Conservation (phyloP, 2,888 invertebrate species). For the Erebia aethiops region DNA sequence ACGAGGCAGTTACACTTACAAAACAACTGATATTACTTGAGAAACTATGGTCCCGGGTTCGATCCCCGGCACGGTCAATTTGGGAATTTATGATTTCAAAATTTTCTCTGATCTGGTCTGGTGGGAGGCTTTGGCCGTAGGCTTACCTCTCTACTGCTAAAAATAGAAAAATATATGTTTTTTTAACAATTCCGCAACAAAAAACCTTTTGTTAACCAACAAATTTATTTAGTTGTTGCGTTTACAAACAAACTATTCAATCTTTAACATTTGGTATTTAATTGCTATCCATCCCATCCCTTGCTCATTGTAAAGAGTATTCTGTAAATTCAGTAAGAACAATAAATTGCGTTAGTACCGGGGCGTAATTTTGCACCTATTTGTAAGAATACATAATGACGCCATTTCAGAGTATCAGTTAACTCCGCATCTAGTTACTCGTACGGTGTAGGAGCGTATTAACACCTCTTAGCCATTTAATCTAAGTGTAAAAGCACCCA, state of each 20-base stretch:
- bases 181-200: too few relatives aligned
- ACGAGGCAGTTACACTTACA: too few relatives aligned
- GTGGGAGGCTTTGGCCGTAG: too few relatives aligned
- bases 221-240: not conserved
- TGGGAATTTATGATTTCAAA: too few relatives aligned
- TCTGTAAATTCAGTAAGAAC: not conserved
- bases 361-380: not conserved
- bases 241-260: not conserved
- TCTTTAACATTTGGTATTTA: not conserved
- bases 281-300: not conserved
- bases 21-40: too few relatives aligned
- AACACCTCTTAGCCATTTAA: constrained; percentile 52
- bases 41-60: too few relatives aligned
- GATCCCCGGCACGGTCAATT: too few relatives aligned
- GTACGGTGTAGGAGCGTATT: constrained; percentile 42
- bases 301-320: not conserved
- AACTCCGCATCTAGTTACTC: constrained; percentile 2
- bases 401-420: not conserved
- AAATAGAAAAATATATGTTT: too few relatives aligned
- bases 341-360: not conserved
- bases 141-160: too few relatives aligned
- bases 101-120: too few relatives aligned
- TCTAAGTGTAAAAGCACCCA: constrained; percentile 55
- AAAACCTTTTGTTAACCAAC: too few relatives aligned
- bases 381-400: not conserved